Evolutionary conservation across 1,140 invertebrate species (phyloP).

Genomic region (Drosophila varians): DNA sequence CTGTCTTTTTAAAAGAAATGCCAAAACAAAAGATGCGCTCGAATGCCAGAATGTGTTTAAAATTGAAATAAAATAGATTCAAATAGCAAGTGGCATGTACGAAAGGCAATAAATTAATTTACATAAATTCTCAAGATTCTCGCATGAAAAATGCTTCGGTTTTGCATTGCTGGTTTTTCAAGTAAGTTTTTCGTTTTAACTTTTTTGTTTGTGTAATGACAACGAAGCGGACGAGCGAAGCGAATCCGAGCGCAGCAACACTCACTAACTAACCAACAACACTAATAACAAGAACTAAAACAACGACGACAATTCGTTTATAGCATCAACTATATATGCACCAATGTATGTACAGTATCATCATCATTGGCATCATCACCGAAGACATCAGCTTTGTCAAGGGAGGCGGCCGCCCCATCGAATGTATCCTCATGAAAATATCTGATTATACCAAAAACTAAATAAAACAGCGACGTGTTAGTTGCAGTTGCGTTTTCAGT

Average conservation of each 20-base stretch:
- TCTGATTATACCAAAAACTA: constrained; percentile 22
- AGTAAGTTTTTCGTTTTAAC: constrained; percentile 37
- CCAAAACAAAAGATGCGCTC: background rate
- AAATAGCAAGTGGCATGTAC: constrained; percentile 57
- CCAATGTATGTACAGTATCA: constrained; percentile 15
- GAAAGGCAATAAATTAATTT: constrained; percentile 73
- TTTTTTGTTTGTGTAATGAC: constrained; percentile 20
- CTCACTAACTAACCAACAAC: constrained; percentile 30
- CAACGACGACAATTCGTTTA: constrained; percentile 74
- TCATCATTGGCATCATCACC: constrained; percentile 19
- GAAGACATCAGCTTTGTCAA: constrained; percentile 6
- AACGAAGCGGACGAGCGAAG: constrained; percentile 55
- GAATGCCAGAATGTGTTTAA: constrained; percentile 30
- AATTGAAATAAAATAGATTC: constrained; percentile 39
- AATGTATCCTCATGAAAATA: constrained; percentile 10
- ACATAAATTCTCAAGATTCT: constrained; percentile 68
- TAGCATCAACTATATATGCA: constrained; percentile 54
- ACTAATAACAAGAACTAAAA: constrained; percentile 37
- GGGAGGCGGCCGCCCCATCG: constrained; percentile 1
- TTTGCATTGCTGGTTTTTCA: constrained; percentile 16
- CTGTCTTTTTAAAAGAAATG: background rate
- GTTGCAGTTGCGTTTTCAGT: constrained; percentile 15
- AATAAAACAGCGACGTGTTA: constrained; percentile 29
- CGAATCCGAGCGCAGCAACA: constrained; percentile 64
- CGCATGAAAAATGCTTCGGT: constrained; percentile 39